Conservation (phyloP, 2,888 invertebrate genomes). For the Agonopterix subpropinquella region DNA sequence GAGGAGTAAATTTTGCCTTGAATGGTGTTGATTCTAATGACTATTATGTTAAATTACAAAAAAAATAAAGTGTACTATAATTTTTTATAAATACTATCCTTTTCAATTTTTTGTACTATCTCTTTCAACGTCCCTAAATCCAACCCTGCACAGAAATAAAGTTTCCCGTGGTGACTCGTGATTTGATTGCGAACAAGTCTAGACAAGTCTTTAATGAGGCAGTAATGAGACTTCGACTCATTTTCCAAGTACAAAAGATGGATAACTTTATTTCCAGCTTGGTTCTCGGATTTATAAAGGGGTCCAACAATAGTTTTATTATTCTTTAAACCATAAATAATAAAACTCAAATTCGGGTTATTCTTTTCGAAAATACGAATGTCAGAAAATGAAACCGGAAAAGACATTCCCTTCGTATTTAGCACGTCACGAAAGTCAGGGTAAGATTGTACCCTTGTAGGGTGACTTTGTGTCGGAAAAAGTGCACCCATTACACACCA, state of each 20-base stretch:
- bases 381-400: slow-evolving; percentile 1
- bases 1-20: no score
- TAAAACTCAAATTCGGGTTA: slow-evolving; percentile 1
- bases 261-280: not conserved
- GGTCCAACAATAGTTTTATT: not conserved
- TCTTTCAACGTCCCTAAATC: no score
- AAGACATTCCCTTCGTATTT: not conserved
- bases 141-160: no score
- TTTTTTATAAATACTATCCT: no score
- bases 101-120: no score
- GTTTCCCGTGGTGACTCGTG: slow-evolving; percentile 4
- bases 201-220: not conserved
- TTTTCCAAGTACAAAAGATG: slow-evolving; percentile 3
- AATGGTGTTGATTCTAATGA: no score
- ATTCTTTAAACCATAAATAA: slow-evolving; percentile 1
- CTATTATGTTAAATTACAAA: no score
- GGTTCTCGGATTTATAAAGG: not conserved
- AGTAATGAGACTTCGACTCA: slow-evolving; percentile 1
- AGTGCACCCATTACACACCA: slow-evolving; percentile 1
- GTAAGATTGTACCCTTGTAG: not conserved
- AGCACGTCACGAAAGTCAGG: not conserved
- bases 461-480: not conserved
- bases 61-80: no score
- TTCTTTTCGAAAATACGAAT: slow-evolving; percentile 1
- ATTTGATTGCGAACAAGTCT: not conserved